Base-by-base conservation (phyloP, 1,140 invertebrate species). In the Pseudomyrmex sp. region DNA sequence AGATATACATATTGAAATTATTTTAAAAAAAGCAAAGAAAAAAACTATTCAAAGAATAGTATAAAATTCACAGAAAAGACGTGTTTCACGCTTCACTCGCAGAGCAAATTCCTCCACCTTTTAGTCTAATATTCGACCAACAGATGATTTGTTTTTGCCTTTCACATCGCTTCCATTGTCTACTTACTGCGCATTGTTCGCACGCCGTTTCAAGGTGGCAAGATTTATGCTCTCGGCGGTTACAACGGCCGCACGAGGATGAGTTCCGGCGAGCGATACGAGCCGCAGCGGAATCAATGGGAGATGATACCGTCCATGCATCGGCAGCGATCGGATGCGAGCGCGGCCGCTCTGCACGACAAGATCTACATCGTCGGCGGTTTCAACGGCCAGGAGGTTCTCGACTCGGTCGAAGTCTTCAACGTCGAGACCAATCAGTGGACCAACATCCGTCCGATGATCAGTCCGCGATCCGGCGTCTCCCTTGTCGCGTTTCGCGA, bases 161-260 rank as follows among this genome's bases (percentile, higher is more conserved):
- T 20, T 61, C 58, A n/a, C 12, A 1, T 46, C 12, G 7, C 9
- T 70, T 54, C 44, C 15, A 77, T 66, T 77, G 61, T 77, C 26
- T 46, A 48, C 20, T 70, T 58, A 79, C 50, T 35, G 18, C 26
- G 7, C 63, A 23, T 63, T 65, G 59, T 63, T 52, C 72, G 10
- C 44, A 8, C 9, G 13, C 4, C 18, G n/a, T 56, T 63, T 63
- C 18, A 35, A 95, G 95, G 96, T 44, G 96, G 96, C 54, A 96
- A 95, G 88, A 97, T 98, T 85, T 98, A 98, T 93, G 97, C 97
- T 0, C 96, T 98, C 93, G 97, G 98, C 13, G 98, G 98, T 1
- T 98, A 97, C 93, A 97, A 98, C 93, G 97, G 98, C 15, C 96
- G 97, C 83, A 96, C 96, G 77, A 95, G 97, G 13, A 96, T 98